Evolutionary conservation across 64 coral and sea anemone genomes (phyloP), one percentile per base, ranked within the genome.

Genomic region (Pocillopora damicornis): DNA sequence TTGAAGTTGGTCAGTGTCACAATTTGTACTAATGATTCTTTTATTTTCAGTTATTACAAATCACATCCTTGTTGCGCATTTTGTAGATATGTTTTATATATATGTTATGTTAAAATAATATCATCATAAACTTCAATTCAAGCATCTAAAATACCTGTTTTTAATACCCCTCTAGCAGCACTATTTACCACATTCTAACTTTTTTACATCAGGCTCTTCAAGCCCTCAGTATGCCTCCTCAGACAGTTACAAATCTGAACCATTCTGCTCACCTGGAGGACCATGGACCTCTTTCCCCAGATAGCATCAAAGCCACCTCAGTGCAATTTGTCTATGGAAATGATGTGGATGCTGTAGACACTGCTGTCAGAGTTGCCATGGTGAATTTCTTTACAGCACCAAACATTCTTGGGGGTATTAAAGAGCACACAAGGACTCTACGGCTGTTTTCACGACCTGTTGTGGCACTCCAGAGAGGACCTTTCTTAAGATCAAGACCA

Each of bases 301-400:
- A 86, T 74, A 90, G 79, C 30, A 84, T 69, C 60, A 69, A 81
- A 76, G 65, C 87, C 13, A 81, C 59, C 30, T 60, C 79, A 14
- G 79, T 78, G 20, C 88, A 73, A 30, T 61, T 98, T 56, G 89
- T 99, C 26, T 99, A 84, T 88, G 97, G 97, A 22, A 99, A 95
- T 73, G 97, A 99, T 86, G 93, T 99, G 38, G 97, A 99, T 81
- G 88, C 97, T 13, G 85, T 99, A 16, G 97, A 99, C 88, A 80
- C 95, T 23, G 97, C 93, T 60, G 97, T 99, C 2, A 91, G 97
- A 36, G 91, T 99, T 63, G 97, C 97, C 10, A 90, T 99, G 90
- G 88, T 95, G 57, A 93, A 92, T 37, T 99, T 99, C 36, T 99
- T 99, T 61, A 75, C 92, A 71, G 68, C 82, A 58, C 56, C 61